phyloP scores from a whole-genome alignment of 1,140 invertebrate genomes.

The Lethocerus indicus region DNA sequence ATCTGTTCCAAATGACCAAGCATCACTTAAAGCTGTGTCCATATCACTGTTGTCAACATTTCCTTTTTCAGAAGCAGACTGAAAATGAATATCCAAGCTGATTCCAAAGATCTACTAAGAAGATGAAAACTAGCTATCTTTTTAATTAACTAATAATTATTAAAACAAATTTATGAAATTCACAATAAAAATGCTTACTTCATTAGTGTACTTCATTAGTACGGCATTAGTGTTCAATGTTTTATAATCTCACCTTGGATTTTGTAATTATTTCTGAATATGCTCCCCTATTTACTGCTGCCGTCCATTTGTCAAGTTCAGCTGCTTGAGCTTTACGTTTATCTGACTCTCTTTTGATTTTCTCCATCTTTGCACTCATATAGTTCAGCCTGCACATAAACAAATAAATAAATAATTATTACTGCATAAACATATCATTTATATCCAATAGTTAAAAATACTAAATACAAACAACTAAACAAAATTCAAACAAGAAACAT shows the following conservation, averaged over 20 bases:
- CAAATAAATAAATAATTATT: too few species aligned
- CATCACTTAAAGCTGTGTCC: slow-evolving; percentile 39
- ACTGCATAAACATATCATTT: background rate
- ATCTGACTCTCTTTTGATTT: slow-evolving; percentile 26
- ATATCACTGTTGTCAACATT: slow-evolving; percentile 34
- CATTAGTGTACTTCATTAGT: too few species aligned
- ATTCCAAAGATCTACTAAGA: background rate
- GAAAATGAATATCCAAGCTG: background rate
- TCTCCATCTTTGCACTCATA: slow-evolving; percentile 43
- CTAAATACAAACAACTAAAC: background rate
- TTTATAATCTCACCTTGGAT: too few species aligned
- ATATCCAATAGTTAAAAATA: background rate
- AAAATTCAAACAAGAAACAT: background rate
- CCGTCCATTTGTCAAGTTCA: slow-evolving; percentile 30
- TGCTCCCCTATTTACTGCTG: background rate
- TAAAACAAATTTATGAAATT: too few species aligned
- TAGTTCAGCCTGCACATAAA: too few species aligned
- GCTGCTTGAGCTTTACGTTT: slow-evolving; percentile 30
- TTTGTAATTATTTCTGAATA: too few species aligned
- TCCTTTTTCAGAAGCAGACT: too few species aligned
- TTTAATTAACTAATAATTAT: too few species aligned
- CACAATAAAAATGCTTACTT: too few species aligned
- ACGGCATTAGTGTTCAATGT: too few species aligned
- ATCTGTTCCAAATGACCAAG: slow-evolving; percentile 37
- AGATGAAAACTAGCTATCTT: too few species aligned